Percentiles rank a stretch among this genome's conserved stretches.
These are phyloP conservation scores for Lasioglossum vierecki DNA, from an alignment of 2,888 invertebrate genomes.

Conservation along the genomic window DNA sequence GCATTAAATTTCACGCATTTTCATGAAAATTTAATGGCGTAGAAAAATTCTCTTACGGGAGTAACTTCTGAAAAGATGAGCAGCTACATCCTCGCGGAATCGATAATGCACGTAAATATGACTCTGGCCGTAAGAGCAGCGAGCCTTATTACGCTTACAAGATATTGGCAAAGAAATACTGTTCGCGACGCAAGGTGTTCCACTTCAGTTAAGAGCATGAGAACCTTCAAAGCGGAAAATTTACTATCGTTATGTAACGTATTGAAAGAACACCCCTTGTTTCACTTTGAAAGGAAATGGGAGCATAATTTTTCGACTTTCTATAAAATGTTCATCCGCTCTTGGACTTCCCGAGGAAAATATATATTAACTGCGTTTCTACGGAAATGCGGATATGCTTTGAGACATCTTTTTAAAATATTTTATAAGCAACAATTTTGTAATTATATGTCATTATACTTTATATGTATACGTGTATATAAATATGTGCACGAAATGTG, in stretches of 20 bases:
- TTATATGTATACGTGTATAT: not conserved
- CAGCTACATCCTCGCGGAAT: constrained; percentile 2
- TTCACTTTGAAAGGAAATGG: constrained; percentile 11
- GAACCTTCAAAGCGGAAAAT: constrained; percentile 29
- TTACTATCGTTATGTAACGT: constrained; percentile 20
- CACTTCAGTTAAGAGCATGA: constrained; percentile 28
- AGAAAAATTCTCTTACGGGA: constrained; percentile 11
- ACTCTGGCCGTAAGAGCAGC: constrained; percentile 4
- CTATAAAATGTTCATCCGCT: not conserved
- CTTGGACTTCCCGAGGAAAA: not conserved
- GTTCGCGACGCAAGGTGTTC: constrained; percentile 29
- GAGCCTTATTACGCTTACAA: constrained; percentile 28
- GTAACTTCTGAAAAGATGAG: constrained; percentile 1
- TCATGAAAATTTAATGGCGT: constrained; percentile 9
- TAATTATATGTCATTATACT: not conserved
- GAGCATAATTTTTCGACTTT: not conserved
- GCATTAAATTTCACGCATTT: not conserved
- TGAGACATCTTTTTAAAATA: not conserved
- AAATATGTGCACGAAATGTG: not conserved
- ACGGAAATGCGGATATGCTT: no score
- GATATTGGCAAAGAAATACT: constrained; percentile 28
- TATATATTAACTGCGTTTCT: not conserved
- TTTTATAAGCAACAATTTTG: not conserved
- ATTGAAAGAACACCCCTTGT: constrained; percentile 4
- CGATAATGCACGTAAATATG: constrained; percentile 27